Evolutionary conservation across 2,888 invertebrate genomes (phyloP).

Genomic region (Monochamus alternatus): DNA sequence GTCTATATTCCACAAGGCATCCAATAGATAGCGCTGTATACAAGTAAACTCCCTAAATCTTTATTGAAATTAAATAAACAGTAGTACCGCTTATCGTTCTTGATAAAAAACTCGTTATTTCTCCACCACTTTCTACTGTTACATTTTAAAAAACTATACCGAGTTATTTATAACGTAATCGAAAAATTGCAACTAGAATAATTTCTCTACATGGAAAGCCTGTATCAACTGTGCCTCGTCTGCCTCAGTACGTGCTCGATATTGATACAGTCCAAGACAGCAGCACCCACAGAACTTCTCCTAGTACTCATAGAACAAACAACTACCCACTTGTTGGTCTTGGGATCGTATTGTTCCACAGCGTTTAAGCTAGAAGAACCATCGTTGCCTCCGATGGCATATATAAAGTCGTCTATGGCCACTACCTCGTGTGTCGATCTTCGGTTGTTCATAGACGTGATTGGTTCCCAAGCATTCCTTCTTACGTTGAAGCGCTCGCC

Average conservation of each 20-base stretch:
- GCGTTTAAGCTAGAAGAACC: constrained; percentile 81
- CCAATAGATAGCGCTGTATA: no score
- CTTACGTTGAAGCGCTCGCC: constrained; percentile 78
- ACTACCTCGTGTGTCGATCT: constrained; percentile 82
- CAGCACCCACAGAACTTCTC: constrained; percentile 79
- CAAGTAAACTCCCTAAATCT: no score
- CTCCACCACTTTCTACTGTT: no score
- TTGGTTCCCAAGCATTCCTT: constrained; percentile 80
- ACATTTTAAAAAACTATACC: no score
- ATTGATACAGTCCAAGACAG: constrained; percentile 78
- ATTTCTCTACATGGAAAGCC: constrained; percentile 38
- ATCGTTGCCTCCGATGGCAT: constrained; percentile 81
- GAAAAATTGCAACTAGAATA: no score
- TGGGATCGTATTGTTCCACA: constrained; percentile 79
- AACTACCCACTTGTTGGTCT: constrained; percentile 78
- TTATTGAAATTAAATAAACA: no score
- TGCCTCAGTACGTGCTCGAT: constrained; percentile 68
- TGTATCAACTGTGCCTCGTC: constrained; percentile 58
- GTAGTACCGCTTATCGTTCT: no score
- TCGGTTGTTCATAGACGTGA: constrained; percentile 79
- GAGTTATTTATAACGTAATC: no score
- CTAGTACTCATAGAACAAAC: constrained; percentile 79
- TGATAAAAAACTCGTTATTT: no score
- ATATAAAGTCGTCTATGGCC: constrained; percentile 76
- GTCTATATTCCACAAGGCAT: no score